phyloP scores from a whole-genome alignment of 2,888 invertebrate species.

The Eilema griseolum region DNA sequence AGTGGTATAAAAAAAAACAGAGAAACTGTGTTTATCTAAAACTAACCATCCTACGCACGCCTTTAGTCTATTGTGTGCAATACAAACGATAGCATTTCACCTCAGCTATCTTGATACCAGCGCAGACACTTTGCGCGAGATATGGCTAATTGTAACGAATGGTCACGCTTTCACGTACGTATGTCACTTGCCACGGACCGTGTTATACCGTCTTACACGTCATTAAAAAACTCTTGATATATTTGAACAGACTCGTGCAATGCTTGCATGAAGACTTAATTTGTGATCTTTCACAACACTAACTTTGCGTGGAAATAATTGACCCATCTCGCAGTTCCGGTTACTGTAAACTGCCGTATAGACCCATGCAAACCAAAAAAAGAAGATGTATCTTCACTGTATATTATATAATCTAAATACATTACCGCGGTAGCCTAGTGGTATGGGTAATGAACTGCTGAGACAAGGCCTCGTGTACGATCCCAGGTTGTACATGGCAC shows the following conservation, averaged over 20 bases:
- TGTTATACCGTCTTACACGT: slow-evolving; percentile 8
- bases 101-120: slow-evolving; percentile 65
- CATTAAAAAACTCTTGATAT: background rate
- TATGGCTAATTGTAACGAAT: slow-evolving; percentile 61
- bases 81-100: slow-evolving; percentile 68
- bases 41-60: slow-evolving; percentile 16
- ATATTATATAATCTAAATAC: background rate
- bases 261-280: background rate
- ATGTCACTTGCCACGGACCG: slow-evolving; percentile 37
- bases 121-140: slow-evolving; percentile 51
- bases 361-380: background rate
- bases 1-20: background rate
- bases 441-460: no score
- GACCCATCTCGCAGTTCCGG: background rate
- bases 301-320: background rate
- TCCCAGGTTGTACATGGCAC: no score
- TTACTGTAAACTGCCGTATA: background rate
- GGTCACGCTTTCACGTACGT: slow-evolving; percentile 68
- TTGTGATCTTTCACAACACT: background rate
- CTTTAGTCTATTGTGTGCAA: slow-evolving; percentile 54
- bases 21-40: background rate
- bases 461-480: no score
- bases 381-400: background rate
- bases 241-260: background rate
- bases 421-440: no score